Percentiles rank a stretch among this genome's conserved stretches.
Conservation (phyloP, 1,140 invertebrate species). For the Augochlora pura region DNA sequence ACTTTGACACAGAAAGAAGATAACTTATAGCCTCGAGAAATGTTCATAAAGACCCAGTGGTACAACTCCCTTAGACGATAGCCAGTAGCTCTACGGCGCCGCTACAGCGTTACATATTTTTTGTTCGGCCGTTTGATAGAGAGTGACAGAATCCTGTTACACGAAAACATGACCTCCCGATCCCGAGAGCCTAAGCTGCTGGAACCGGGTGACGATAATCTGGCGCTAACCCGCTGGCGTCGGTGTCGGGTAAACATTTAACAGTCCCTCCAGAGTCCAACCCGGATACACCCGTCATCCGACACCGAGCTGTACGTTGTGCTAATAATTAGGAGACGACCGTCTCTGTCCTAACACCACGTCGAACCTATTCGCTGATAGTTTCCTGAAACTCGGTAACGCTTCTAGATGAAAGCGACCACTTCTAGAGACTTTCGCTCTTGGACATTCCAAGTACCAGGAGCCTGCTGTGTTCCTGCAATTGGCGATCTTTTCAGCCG, state of each 20-base stretch:
- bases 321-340: conserved; percentile 71
- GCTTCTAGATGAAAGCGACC: conserved; percentile 56
- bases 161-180: conserved; percentile 54
- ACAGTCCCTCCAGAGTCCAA: conserved; percentile 69
- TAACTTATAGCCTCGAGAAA: no score
- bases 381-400: conserved; percentile 31
- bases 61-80: not conserved
- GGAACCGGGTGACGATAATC: conserved; percentile 31
- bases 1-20: no score
- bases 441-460: no score
- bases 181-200: conserved; percentile 25
- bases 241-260: conserved; percentile 65
- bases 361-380: conserved; percentile 57
- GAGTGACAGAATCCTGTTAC: conserved; percentile 35
- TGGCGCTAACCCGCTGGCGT: conserved; percentile 66
- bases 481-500: no score
- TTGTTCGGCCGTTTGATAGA: conserved; percentile 12
- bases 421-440: no score
- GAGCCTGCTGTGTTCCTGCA: no score
- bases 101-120: conserved; percentile 23
- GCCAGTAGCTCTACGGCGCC: not conserved
- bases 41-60: no score
- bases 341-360: conserved; percentile 46
- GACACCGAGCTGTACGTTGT: conserved; percentile 59
- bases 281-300: conserved; percentile 74